A percentile compares a stretch with the other conserved stretches of the same genome.
Conservation (phyloP, 2,797 vertebrate genomes). For the Acipenser transmontanus region DNA sequence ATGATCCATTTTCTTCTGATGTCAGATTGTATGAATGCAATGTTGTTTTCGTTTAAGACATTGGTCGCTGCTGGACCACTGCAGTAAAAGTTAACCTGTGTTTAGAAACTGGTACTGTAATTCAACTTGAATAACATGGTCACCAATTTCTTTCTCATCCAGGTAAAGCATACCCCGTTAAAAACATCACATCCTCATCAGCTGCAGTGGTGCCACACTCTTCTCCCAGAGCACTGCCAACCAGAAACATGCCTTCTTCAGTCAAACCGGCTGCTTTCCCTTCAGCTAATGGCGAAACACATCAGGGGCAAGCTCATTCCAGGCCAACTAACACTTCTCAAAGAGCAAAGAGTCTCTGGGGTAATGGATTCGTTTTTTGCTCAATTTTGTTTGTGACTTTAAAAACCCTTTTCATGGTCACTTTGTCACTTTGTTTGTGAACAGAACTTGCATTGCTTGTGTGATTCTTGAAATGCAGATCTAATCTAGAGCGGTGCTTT, state of each 20-base stretch:
- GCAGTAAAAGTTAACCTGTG: too few species aligned
- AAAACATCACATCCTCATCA: background rate
- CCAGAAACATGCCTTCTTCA: background rate
- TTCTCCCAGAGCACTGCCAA: background rate
- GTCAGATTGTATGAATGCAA: too few species aligned
- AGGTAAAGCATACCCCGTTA: background rate
- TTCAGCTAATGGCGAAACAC: background rate
- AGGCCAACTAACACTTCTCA: slow-evolving; percentile 1
- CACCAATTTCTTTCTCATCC: background rate
- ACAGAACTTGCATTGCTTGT: background rate
- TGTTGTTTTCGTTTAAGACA: too few species aligned
- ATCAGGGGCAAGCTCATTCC: background rate
- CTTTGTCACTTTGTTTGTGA: background rate
- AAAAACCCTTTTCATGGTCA: background rate
- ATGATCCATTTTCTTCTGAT: too few species aligned
- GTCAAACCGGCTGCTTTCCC: background rate
- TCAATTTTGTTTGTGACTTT: background rate
- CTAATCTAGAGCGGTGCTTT: background rate
- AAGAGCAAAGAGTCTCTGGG: background rate
- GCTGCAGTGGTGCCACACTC: background rate
- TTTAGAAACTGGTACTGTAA: too few species aligned
- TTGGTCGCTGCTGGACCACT: too few species aligned
- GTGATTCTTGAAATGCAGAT: background rate
- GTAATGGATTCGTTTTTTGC: background rate
- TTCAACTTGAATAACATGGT: too few species aligned